Percentiles rank a stretch among this genome's conserved stretches.
These are phyloP conservation scores for Gambelia wislizenii DNA, from an alignment of 2,797 vertebrate genomes.

Conservation along the genomic window DNA sequence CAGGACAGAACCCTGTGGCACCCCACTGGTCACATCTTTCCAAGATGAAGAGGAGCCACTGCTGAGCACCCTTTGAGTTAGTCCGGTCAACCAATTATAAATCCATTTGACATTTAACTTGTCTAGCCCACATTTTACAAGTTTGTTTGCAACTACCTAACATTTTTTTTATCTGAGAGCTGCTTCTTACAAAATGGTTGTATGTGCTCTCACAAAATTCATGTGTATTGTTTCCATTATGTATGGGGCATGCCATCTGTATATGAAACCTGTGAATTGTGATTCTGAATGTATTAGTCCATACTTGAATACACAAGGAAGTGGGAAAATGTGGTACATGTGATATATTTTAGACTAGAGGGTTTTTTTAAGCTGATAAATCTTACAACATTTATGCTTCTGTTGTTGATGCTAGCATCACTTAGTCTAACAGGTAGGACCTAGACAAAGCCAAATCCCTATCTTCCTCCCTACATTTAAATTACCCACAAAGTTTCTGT, in stretches of 20 bases:
- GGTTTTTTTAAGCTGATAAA: not conserved
- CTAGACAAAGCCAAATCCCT: not conserved
- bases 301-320: not conserved
- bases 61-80: no score
- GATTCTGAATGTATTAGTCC: not conserved
- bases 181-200: slow-evolving; percentile 3
- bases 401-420: not conserved
- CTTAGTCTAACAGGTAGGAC: not conserved
- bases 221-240: not conserved
- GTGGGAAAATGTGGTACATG: no score
- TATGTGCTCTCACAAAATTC: not conserved
- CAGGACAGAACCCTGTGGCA: no score
- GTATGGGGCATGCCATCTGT: not conserved
- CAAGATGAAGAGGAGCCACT: no score
- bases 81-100: no score
- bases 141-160: no score
- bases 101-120: no score
- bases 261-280: not conserved
- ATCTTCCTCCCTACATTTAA: not conserved
- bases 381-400: not conserved
- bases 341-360: not conserved
- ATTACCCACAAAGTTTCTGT: not conserved
- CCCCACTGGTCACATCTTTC: no score
- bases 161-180: slow-evolving; percentile 4
- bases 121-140: no score